These are phyloP conservation scores for Palythoa grandiflora DNA, from an alignment of 92 coral and sea anemone genomes.

Conservation along the genomic window DNA sequence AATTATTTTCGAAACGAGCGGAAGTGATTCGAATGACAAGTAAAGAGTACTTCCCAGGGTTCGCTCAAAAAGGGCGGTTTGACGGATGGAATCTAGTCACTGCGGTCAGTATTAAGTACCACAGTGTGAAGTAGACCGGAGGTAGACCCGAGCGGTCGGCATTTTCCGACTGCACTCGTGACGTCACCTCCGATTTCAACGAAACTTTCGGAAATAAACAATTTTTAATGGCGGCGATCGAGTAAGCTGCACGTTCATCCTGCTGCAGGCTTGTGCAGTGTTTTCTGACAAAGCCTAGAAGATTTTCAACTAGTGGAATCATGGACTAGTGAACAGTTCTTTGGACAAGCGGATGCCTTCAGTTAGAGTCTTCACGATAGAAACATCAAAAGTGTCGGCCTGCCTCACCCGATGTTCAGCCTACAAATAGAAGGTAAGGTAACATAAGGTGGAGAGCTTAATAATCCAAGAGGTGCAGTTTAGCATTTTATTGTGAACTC, in stretches of 20 bases:
- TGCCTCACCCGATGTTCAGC: not conserved
- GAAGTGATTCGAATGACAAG: too few relatives aligned
- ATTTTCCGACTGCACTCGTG: constrained; percentile 49
- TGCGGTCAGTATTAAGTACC: not conserved
- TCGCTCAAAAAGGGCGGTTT: too few relatives aligned
- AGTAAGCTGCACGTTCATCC: not conserved
- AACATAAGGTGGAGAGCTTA: not conserved
- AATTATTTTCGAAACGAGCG: too few relatives aligned
- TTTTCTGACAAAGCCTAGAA: constrained; percentile 9
- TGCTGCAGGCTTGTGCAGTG: not conserved
- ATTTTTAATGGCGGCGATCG: not conserved
- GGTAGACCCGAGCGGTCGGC: constrained; percentile 1
- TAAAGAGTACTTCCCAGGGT: too few relatives aligned
- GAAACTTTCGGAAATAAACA: not conserved
- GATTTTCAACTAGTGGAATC: not conserved
- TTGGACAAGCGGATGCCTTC: not conserved
- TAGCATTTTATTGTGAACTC: not conserved
- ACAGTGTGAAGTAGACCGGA: constrained; percentile 31
- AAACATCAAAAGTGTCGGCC: not conserved
- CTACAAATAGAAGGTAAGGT: not conserved
- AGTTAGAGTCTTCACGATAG: not conserved
- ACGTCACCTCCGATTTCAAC: constrained; percentile 40
- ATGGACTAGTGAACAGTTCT: not conserved
- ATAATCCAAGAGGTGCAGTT: not conserved
- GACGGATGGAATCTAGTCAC: too few relatives aligned